Evolutionary conservation across 2,888 invertebrate genomes (phyloP).

Genomic region (Drosophila limbata): DNA sequence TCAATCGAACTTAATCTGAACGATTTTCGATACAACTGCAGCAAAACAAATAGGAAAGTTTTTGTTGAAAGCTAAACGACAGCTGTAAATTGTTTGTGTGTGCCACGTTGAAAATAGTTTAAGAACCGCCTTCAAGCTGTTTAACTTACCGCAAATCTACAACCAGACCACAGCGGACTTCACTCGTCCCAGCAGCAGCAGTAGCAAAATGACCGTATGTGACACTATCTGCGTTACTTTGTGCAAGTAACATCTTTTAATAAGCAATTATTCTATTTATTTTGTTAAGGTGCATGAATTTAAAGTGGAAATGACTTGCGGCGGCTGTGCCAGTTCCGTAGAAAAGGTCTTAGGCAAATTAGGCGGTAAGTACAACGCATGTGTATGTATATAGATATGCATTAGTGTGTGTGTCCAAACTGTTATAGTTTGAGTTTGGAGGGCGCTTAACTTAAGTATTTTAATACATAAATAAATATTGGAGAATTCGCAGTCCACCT

Average conservation of each 20-base stretch:
- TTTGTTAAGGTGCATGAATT: conserved; percentile 90
- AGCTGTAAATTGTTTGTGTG: conserved; percentile 13
- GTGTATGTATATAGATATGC: neutral
- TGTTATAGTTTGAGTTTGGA: neutral
- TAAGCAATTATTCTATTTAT: conserved; percentile 20
- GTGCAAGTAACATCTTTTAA: conserved; percentile 4
- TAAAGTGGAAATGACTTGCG: conserved; percentile 97
- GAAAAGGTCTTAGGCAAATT: conserved; percentile 93
- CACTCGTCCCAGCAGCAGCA: conserved; percentile 66
- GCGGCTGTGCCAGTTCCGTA: conserved; percentile 95
- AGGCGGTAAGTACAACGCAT: conserved; percentile 87
- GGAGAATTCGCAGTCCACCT: conserved; percentile 19
- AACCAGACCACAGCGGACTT: conserved; percentile 74
- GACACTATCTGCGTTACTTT: neutral
- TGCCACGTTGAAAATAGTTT: conserved; percentile 53
- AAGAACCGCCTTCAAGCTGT: conserved; percentile 71
- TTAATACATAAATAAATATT: conserved; percentile 12
- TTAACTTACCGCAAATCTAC: conserved; percentile 80
- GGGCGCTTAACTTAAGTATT: conserved; percentile 22
- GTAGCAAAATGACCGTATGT: conserved; percentile 78
- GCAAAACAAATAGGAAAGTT: conserved; percentile 15
- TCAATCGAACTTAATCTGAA: conserved; percentile 7
- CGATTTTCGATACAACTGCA: neutral
- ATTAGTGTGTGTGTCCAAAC: neutral
- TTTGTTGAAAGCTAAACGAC: conserved; percentile 26